Evolutionary conservation across 2,888 invertebrate genomes (phyloP).

Genomic region (Rhodophaea formosa): DNA sequence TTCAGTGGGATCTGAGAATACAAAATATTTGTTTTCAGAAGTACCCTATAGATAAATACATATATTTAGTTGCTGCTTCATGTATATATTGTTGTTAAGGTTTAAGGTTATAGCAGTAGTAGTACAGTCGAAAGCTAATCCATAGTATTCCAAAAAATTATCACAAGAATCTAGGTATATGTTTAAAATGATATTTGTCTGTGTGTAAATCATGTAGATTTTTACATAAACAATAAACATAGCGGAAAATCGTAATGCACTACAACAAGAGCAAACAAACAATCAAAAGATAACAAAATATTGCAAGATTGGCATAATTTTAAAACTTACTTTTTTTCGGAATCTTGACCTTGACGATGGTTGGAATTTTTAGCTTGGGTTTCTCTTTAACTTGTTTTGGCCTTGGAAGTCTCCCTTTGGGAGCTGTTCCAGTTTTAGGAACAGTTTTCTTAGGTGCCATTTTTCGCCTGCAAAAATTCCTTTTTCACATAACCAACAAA

Average conservation of each 20-base stretch:
- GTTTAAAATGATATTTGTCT: too few relatives aligned
- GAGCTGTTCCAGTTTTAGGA: slow-evolving; percentile 22
- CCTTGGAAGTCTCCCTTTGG: slow-evolving; percentile 24
- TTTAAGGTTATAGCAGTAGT: too few relatives aligned
- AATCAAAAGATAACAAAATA: background rate
- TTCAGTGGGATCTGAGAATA: background rate
- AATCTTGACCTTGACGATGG: slow-evolving; percentile 37
- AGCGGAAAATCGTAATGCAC: too few relatives aligned
- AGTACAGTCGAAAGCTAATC: too few relatives aligned
- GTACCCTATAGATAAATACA: too few relatives aligned
- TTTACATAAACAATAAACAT: too few relatives aligned
- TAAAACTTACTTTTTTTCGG: slow-evolving; percentile 27
- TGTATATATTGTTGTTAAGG: too few relatives aligned
- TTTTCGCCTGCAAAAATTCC: background rate
- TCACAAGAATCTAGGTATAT: too few relatives aligned
- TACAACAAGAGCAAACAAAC: background rate
- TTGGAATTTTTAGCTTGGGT: slow-evolving; percentile 34
- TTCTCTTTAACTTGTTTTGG: slow-evolving; percentile 32
- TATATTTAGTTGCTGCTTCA: too few relatives aligned
- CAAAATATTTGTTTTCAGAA: background rate
- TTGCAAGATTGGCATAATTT: slow-evolving; percentile 24
- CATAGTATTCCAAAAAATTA: too few relatives aligned
- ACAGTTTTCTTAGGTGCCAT: slow-evolving; percentile 32
- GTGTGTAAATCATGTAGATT: too few relatives aligned
- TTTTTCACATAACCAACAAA: background rate